phyloP scores from a whole-genome alignment of 1,140 invertebrate species.

The Zaprionus tsacasi region DNA sequence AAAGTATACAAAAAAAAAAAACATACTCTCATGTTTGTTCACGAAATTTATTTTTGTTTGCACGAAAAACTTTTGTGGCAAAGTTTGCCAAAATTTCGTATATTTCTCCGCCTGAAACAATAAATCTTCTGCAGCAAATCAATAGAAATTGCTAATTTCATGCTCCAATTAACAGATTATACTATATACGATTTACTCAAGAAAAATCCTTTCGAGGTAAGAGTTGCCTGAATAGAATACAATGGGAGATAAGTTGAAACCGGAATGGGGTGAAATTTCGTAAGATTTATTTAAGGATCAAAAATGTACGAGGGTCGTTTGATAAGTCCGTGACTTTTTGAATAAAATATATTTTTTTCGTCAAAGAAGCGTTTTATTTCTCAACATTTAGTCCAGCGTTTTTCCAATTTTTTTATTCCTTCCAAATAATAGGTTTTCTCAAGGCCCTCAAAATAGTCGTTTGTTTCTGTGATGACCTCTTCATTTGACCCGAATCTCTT shows the following conservation, averaged over 20 bases:
- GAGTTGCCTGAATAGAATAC: background rate
- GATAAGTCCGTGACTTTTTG: too few relatives aligned
- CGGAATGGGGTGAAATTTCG: background rate
- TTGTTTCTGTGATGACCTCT: too few relatives aligned
- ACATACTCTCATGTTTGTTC: background rate
- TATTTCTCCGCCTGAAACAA: conserved; percentile 47
- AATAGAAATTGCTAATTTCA: conserved; percentile 77
- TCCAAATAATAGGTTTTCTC: too few relatives aligned
- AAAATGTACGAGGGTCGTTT: too few relatives aligned
- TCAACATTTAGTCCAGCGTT: too few relatives aligned
- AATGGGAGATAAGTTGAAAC: conserved; percentile 39
- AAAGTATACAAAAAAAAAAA: conserved; percentile 8
- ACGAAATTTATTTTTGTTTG: background rate
- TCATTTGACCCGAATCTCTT: too few relatives aligned
- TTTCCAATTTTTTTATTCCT: too few relatives aligned
- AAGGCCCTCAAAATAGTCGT: too few relatives aligned
- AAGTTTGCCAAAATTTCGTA: conserved; percentile 21
- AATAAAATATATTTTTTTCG: too few relatives aligned
- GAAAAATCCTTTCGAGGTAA: conserved; percentile 40
- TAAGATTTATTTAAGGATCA: too few relatives aligned
- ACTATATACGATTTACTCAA: background rate
- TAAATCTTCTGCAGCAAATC: conserved; percentile 67
- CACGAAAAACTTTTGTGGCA: conserved; percentile 5
- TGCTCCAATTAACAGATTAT: conserved; percentile 77
- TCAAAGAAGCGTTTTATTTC: too few relatives aligned